Conservation (phyloP, 2,797 vertebrate genomes). For the Sebastolobus alascanus region DNA sequence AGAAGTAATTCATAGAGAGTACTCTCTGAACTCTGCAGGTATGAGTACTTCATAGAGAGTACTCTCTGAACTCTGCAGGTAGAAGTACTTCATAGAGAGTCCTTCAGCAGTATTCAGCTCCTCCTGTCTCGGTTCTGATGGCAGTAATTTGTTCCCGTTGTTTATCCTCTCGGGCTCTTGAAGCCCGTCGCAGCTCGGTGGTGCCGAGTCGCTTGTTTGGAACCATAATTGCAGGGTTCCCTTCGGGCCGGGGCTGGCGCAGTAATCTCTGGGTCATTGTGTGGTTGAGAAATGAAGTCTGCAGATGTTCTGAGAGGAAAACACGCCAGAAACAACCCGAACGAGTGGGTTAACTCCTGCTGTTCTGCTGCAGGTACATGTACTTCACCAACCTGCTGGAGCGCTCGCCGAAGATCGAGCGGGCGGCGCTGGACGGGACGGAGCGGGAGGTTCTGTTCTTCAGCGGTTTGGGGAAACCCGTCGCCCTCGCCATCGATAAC, state of each 20-base stretch:
- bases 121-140: too few species aligned
- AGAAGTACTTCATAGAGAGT: too few species aligned
- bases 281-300: constrained; percentile 51
- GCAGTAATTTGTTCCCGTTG: background rate
- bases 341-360: background rate
- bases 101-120: too few species aligned
- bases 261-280: constrained; percentile 50
- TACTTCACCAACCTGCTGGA: constrained; percentile 99
- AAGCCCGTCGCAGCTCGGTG: constrained; percentile 5
- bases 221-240: constrained; percentile 62
- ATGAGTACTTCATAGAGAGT: too few species aligned
- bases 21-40: too few species aligned
- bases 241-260: constrained; percentile 1
- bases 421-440: constrained; percentile 95
- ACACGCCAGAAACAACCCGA: background rate
- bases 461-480: constrained; percentile 92
- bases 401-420: constrained; percentile 95
- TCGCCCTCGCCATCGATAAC: constrained; percentile 94
- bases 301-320: constrained; percentile 61
- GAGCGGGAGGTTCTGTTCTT: constrained; percentile 97
- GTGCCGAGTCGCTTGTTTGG: constrained; percentile 42
- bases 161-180: constrained; percentile 38
- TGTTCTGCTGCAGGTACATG: constrained; percentile 90
- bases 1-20: too few species aligned
- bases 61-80: too few species aligned